These are phyloP conservation scores for Erpornis zantholeuca DNA, from an alignment of 2,113 vertebrate genomes.

Conservation along the genomic window DNA sequence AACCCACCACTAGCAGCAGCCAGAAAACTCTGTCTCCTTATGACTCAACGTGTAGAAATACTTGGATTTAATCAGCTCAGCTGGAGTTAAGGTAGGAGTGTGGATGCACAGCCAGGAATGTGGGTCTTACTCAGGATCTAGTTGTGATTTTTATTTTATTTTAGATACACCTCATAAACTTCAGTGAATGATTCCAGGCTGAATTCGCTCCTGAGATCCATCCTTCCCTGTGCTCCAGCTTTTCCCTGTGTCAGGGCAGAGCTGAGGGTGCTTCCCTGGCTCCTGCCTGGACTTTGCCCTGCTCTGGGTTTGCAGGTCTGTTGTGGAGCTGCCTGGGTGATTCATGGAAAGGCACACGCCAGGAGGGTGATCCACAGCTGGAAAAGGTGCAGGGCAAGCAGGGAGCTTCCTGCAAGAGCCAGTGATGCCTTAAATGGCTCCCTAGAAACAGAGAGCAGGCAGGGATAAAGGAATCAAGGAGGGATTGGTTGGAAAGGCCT, in stretches of 20 bases:
- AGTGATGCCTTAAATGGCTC: too few species aligned
- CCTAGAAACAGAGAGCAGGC: too few species aligned
- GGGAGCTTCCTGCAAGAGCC: background rate
- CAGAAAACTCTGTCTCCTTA: conserved; percentile 61
- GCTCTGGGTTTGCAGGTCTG: background rate
- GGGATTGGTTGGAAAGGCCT: too few species aligned
- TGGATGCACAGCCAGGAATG: background rate
- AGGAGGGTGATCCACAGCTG: background rate
- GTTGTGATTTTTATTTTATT: background rate
- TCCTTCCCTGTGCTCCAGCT: background rate
- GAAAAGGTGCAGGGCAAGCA: fast-evolving
- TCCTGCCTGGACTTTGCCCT: conserved; percentile 25
- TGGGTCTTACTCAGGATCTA: background rate
- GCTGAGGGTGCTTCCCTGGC: background rate
- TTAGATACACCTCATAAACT: fast-evolving
- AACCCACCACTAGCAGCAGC: background rate
- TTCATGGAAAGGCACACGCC: fast-evolving
- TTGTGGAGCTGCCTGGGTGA: background rate
- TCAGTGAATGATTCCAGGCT: background rate
- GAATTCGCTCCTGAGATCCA: background rate
- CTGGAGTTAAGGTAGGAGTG: conserved; percentile 17
- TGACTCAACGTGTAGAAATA: conserved; percentile 73
- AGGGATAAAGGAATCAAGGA: too few species aligned
- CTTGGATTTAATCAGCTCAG: conserved; percentile 48
- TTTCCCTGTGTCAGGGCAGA: background rate